Conservation (phyloP, 1,140 invertebrate genomes). For the Steinernema feltiae region DNA sequence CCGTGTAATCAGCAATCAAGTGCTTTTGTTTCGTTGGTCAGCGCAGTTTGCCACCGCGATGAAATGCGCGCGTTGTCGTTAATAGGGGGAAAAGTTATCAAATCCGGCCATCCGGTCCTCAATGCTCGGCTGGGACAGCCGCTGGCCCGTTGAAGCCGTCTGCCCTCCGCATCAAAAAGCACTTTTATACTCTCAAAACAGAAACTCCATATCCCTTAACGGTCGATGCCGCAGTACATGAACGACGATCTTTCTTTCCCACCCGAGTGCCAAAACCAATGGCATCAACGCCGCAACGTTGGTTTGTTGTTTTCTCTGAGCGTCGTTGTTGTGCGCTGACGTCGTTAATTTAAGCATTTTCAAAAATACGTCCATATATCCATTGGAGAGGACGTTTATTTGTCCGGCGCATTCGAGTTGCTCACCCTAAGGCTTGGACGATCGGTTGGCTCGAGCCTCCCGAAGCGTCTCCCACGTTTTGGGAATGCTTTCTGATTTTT, state of each 20-base stretch:
- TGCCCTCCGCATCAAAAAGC: no score
- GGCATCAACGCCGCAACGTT: not conserved
- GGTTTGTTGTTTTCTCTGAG: not conserved
- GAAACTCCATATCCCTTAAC: no score
- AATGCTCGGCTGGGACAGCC: no score
- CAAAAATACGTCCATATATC: not conserved
- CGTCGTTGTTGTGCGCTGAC: not conserved
- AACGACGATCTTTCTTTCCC: not conserved
- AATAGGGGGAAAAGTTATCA: no score
- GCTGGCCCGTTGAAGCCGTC: no score
- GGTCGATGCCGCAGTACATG: no score
- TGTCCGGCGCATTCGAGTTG: not conserved
- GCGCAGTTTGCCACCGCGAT: no score
- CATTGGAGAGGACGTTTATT: not conserved
- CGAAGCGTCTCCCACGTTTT: not conserved
- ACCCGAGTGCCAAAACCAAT: not conserved
- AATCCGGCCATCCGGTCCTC: no score
- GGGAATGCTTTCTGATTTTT: not conserved
- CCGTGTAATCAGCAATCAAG: no score
- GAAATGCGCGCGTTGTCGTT: no score
- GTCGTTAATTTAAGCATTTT: constrained; percentile 6
- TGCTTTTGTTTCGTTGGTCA: no score
- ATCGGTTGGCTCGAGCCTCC: not conserved
- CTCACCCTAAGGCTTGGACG: not conserved
- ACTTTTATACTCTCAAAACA: no score